phyloP scores from a whole-genome alignment of 2,797 vertebrate species.

The Etheostoma nigrum region DNA sequence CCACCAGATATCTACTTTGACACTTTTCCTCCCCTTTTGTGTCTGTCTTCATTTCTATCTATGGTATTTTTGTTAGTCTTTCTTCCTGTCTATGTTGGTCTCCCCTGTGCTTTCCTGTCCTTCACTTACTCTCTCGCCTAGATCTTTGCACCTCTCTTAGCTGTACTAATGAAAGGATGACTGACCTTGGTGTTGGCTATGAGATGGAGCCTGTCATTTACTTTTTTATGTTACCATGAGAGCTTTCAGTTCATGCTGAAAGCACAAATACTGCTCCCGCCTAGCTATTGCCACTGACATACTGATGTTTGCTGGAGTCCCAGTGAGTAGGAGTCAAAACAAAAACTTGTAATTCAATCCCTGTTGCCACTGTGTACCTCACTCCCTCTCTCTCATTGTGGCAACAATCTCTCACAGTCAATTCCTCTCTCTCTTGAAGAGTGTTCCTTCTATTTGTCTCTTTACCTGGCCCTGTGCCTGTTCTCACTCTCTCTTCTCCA shows the following conservation, averaged over 20 bases:
- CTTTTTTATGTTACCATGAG: slow-evolving; percentile 30
- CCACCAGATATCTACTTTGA: slow-evolving; percentile 32
- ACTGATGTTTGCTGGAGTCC: slow-evolving; percentile 48
- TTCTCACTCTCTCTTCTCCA: background rate
- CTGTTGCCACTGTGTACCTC: slow-evolving; percentile 49
- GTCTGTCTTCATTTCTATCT: slow-evolving; percentile 10
- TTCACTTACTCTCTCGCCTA: slow-evolving; percentile 29
- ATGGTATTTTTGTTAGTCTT: slow-evolving; percentile 34
- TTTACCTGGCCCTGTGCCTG: background rate
- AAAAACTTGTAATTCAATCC: slow-evolving; percentile 72
- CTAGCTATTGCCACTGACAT: slow-evolving; percentile 44
- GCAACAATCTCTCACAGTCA: slow-evolving; percentile 35
- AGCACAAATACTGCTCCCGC: background rate
- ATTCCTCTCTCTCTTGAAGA: slow-evolving; percentile 11
- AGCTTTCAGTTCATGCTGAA: slow-evolving; percentile 31
- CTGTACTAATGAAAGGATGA: slow-evolving; percentile 55
- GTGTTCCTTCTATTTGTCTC: background rate
- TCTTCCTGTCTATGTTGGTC: slow-evolving; percentile 23
- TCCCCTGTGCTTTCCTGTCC: slow-evolving; percentile 28
- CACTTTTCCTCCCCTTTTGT: slow-evolving; percentile 19
- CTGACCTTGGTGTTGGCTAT: slow-evolving; percentile 47
- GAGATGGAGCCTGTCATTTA: slow-evolving; percentile 52
- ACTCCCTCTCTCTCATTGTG: slow-evolving; percentile 32
- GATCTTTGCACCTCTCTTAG: slow-evolving; percentile 29
- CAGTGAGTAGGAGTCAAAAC: slow-evolving; percentile 53